phyloP scores from a whole-genome alignment of 1,140 invertebrate genomes.

The Euwallacea fornicatus region DNA sequence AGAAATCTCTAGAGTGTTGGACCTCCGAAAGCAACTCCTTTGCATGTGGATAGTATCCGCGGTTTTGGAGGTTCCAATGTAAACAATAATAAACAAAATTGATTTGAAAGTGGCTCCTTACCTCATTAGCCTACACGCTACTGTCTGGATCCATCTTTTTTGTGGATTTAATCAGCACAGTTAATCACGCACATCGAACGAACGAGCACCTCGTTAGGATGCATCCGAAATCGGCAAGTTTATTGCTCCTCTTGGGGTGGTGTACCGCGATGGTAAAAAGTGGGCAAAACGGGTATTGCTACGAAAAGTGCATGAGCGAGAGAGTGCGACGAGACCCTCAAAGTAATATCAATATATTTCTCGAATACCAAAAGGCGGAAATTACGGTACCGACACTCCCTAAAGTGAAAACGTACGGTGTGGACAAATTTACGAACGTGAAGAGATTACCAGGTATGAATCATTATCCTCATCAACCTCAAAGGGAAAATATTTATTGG shows the following conservation, averaged over 20 bases:
- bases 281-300: neutral
- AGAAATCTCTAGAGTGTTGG: neutral
- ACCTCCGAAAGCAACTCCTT: neutral
- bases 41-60: slow-evolving; percentile 25
- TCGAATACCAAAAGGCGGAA: slow-evolving; percentile 17
- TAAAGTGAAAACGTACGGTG: neutral
- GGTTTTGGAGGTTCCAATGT: slow-evolving; percentile 11
- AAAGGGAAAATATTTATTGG: neutral
- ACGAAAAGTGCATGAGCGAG: slow-evolving; percentile 5
- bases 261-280: slow-evolving; percentile 1
- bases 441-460: slow-evolving; percentile 23
- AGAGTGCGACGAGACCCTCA: neutral
- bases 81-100: slow-evolving; percentile 34
- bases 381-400: slow-evolving; percentile 8
- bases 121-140: slow-evolving; percentile 12
- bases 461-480: slow-evolving; percentile 5
- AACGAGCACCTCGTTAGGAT: slow-evolving; percentile 12
- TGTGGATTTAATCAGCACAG: neutral
- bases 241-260: neutral
- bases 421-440: neutral
- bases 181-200: slow-evolving; percentile 15
- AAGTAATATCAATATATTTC: slow-evolving; percentile 17
- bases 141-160: slow-evolving; percentile 12
- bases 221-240: neutral
- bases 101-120: slow-evolving; percentile 23